These are phyloP conservation scores for Gallinago media DNA, from an alignment of 2,113 vertebrate genomes.

Conservation along the genomic window DNA sequence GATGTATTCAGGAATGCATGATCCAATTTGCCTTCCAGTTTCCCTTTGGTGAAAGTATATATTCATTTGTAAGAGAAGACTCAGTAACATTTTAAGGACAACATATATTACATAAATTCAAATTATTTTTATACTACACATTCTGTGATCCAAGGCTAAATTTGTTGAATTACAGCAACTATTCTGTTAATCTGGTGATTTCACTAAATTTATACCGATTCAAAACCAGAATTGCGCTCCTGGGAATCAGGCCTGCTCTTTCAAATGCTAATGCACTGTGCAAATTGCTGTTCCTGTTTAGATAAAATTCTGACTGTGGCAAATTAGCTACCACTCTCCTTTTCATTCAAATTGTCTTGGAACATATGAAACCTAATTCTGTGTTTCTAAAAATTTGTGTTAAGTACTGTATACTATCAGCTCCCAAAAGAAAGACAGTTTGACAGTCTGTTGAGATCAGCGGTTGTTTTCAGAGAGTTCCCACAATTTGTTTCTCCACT, in stretches of 20 bases:
- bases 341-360: slow-evolving; percentile 52
- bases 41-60: background rate
- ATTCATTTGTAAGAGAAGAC: background rate
- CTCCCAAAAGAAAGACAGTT: slow-evolving; percentile 18
- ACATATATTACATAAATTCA: background rate
- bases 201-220: slow-evolving; percentile 21
- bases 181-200: slow-evolving; percentile 42
- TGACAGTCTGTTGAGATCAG: slow-evolving; percentile 32
- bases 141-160: background rate
- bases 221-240: slow-evolving; percentile 7
- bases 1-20: background rate
- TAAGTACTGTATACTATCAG: background rate
- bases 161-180: slow-evolving; percentile 26
- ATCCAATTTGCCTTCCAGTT: background rate
- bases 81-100: background rate
- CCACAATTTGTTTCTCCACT: slow-evolving; percentile 1
- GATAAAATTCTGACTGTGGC: slow-evolving; percentile 54
- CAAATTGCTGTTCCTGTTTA: slow-evolving; percentile 62
- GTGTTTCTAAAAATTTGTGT: slow-evolving; percentile 27
- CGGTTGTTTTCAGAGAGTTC: slow-evolving; percentile 19
- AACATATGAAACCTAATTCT: slow-evolving; percentile 39
- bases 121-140: background rate
- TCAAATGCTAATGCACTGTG: slow-evolving; percentile 47
- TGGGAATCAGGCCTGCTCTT: slow-evolving; percentile 34
- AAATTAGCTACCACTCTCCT: slow-evolving; percentile 52